Evolutionary conservation across 64 coral and sea anemone species (phyloP).

Genomic region (Orbicella faveolata): DNA sequence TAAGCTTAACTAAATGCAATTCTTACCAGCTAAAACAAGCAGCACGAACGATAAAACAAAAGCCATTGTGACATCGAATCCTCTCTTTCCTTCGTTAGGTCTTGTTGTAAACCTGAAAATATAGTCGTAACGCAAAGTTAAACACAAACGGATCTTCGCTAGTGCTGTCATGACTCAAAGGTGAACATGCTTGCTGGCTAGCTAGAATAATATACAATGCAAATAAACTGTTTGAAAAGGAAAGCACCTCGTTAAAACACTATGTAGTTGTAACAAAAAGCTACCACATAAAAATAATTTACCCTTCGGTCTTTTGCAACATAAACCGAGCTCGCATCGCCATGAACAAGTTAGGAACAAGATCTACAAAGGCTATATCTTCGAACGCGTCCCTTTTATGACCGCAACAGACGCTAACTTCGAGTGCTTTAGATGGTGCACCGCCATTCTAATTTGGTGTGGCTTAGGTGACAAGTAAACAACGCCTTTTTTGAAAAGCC

Average conservation of each 20-base stretch:
- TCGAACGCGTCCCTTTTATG: background rate
- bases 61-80: background rate
- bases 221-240: background rate
- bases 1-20: background rate
- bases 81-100: background rate
- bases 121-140: background rate
- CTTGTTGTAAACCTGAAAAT: background rate
- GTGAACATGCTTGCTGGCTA: too few species aligned
- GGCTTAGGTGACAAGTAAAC: slow-evolving; percentile 28
- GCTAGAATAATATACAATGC: background rate
- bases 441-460: background rate
- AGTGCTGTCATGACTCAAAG: too few species aligned
- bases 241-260: background rate
- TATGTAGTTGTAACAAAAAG: background rate
- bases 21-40: slow-evolving; percentile 29
- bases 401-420: background rate
- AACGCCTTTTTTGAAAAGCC: background rate
- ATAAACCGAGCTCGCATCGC: background rate
- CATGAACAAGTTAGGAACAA: background rate
- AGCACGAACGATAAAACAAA: background rate
- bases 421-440: background rate
- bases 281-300: background rate
- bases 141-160: too few species aligned
- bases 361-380: too few species aligned
- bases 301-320: background rate